Percentiles rank a stretch among this genome's conserved stretches.
These are phyloP conservation scores for Harpagifer antarcticus DNA, from an alignment of 2,797 vertebrate genomes.

Conservation along the genomic window DNA sequence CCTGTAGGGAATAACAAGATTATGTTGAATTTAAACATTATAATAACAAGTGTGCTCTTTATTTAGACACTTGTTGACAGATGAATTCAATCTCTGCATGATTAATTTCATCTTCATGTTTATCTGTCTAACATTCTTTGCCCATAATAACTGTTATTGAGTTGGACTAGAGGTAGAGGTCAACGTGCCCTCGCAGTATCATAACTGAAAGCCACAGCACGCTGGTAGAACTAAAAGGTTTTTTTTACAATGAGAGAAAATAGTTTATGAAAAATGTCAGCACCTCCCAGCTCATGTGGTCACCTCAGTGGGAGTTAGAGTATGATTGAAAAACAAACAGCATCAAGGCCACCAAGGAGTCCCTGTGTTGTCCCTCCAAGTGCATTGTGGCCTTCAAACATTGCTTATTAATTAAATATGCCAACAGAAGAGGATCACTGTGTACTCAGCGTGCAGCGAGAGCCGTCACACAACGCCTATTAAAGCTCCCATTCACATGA, in stretches of 20 bases:
- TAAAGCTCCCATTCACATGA: slow-evolving; percentile 77
- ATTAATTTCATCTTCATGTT: not conserved
- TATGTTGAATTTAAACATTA: too few relatives aligned
- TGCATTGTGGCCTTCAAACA: slow-evolving; percentile 70
- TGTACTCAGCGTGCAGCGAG: slow-evolving; percentile 68
- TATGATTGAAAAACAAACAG: slow-evolving; percentile 66
- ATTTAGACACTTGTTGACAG: not conserved
- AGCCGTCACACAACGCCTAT: slow-evolving; percentile 77
- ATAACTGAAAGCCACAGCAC: slow-evolving; percentile 15
- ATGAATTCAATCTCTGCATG: not conserved
- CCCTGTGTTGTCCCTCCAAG: slow-evolving; percentile 72
- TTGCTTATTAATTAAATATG: slow-evolving; percentile 81
- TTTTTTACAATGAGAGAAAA: slow-evolving; percentile 29
- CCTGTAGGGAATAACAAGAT: not conserved
- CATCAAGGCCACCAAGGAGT: slow-evolving; percentile 70
- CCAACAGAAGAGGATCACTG: slow-evolving; percentile 74
- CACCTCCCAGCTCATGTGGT: slow-evolving; percentile 64
- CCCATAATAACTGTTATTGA: slow-evolving; percentile 14
- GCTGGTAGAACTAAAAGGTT: slow-evolving; percentile 5
- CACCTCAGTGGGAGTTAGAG: slow-evolving; percentile 72
- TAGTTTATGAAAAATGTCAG: slow-evolving; percentile 48
- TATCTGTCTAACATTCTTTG: not conserved
- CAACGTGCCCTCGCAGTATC: slow-evolving; percentile 2
- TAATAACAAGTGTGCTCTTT: not conserved
- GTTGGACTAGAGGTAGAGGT: not conserved